A percentile compares a stretch with the other conserved stretches of the same genome.
phyloP scores from a whole-genome alignment of 2,797 vertebrate species.

The Malurus leucopterus region DNA sequence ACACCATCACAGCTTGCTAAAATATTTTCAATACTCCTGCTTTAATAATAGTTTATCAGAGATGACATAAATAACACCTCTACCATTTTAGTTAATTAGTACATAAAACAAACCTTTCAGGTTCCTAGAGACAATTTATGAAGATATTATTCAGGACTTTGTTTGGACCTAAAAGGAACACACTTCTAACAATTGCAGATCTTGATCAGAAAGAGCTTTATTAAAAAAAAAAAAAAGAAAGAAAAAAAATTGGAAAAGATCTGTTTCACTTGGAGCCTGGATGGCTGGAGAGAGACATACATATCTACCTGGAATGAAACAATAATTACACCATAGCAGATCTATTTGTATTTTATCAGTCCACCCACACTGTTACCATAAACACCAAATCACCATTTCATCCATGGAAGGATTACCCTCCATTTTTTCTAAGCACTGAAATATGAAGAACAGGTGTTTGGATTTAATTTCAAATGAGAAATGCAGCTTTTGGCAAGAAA shows the following conservation, averaged over 20 bases:
- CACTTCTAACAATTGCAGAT: background rate
- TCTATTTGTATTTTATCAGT: background rate
- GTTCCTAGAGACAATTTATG: background rate
- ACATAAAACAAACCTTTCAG: background rate
- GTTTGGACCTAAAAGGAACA: background rate
- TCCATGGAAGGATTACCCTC: background rate
- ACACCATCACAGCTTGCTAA: background rate
- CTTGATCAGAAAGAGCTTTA: background rate
- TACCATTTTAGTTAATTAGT: background rate
- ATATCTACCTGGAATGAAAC: background rate
- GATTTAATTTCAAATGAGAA: conserved; percentile 58
- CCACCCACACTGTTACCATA: background rate
- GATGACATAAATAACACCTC: background rate
- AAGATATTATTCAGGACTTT: background rate
- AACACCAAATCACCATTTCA: conserved; percentile 9
- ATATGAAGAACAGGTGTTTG: conserved; percentile 59
- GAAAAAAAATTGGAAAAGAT: background rate
- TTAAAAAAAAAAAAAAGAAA: background rate
- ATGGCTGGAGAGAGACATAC: background rate
- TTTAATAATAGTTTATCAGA: background rate
- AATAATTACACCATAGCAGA: background rate
- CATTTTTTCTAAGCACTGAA: conserved; percentile 39
- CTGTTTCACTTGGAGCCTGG: background rate
- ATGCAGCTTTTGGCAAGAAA: conserved; percentile 51
- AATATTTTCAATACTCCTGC: background rate